These are phyloP conservation scores for Myotis myotis DNA, from an alignment of 2,797 vertebrate species.

Conservation along the genomic window DNA sequence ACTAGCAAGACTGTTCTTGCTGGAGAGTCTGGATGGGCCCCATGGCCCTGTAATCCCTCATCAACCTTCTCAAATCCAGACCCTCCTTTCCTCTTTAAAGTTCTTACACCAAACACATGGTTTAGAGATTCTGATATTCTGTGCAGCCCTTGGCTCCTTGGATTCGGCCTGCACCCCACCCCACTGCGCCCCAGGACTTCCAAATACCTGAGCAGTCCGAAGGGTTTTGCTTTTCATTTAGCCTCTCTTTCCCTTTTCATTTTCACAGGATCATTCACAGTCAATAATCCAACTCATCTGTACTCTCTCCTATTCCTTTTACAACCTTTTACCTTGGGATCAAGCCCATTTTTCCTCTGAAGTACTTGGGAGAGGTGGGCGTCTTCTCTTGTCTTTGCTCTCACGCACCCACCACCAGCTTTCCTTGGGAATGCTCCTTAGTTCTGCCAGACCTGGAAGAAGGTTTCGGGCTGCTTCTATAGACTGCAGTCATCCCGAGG, in stretches of 20 bases:
- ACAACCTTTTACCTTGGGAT: not conserved
- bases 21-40: not conserved
- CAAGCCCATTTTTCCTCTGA: not conserved
- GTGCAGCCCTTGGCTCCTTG: not conserved
- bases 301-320: not conserved
- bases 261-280: not conserved
- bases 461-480: no score
- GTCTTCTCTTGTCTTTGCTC: not conserved
- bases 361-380: not conserved
- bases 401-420: not conserved
- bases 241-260: not conserved
- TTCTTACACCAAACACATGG: not conserved
- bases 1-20: not conserved
- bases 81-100: not conserved
- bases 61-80: not conserved
- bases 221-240: not conserved
- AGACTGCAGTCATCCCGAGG: no score
- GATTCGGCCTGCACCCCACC: no score
- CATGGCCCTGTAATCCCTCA: not conserved
- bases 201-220: no score
- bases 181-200: no score
- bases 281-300: not conserved
- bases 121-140: not conserved
- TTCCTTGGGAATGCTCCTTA: not conserved
- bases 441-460: not conserved